A percentile compares a stretch with the other conserved stretches of the same genome.
Evolutionary conservation across 2,888 invertebrate genomes (phyloP).

Genomic region (Cantharis lateralis): DNA sequence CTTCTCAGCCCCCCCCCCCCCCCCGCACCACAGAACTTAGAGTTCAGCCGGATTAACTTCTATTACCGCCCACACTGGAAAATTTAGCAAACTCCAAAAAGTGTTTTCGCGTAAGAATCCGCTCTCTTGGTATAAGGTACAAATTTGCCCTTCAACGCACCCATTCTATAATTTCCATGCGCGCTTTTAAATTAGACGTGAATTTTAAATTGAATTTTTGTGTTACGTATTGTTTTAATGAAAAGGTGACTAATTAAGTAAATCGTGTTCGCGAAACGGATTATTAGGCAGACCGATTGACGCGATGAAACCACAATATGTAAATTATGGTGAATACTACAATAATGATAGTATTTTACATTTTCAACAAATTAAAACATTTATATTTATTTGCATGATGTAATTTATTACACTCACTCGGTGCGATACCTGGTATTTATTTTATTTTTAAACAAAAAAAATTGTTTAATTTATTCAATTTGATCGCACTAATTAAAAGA

Average conservation of each 20-base stretch:
- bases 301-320: conserved; percentile 26
- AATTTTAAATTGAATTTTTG: background rate
- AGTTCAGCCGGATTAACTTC: too few relatives aligned
- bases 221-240: background rate
- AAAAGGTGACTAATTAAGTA: conserved; percentile 14
- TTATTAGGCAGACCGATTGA: conserved; percentile 25
- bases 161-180: background rate
- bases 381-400: conserved; percentile 28
- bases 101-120: background rate
- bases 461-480: background rate
- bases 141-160: background rate
- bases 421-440: background rate
- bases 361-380: conserved; percentile 12
- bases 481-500: background rate
- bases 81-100: too few relatives aligned
- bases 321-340: conserved; percentile 7
- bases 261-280: conserved; percentile 7
- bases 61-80: too few relatives aligned
- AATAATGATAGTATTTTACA: conserved; percentile 21
- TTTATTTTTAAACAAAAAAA: background rate
- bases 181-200: background rate
- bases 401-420: conserved; percentile 14
- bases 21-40: too few relatives aligned
- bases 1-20: too few relatives aligned
- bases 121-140: background rate